These are phyloP conservation scores for Melanotaenia parkinsoni DNA, from an alignment of 2,797 vertebrate species.

Conservation along the genomic window DNA sequence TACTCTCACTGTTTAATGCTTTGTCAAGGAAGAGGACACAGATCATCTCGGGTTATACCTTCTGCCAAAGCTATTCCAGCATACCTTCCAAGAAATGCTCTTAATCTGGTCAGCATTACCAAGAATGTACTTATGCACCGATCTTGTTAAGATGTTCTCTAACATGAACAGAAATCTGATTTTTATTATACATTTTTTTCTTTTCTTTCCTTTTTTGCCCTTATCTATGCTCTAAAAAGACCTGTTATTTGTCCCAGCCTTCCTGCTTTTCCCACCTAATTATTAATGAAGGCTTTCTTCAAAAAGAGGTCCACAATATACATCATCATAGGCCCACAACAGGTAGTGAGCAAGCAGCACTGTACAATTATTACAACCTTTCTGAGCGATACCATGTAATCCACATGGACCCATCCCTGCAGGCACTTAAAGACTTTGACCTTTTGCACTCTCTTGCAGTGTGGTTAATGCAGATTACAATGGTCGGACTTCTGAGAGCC, in stretches of 20 bases:
- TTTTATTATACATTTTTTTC: background rate
- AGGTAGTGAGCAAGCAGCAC: slow-evolving; percentile 53
- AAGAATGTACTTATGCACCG: slow-evolving; percentile 39
- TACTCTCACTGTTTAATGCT: slow-evolving; percentile 60
- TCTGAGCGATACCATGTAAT: slow-evolving; percentile 74
- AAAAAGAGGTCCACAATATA: slow-evolving; percentile 36
- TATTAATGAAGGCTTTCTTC: slow-evolving; percentile 23
- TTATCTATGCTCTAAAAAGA: background rate
- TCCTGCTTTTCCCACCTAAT: slow-evolving; percentile 11
- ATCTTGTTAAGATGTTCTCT: slow-evolving; percentile 23
- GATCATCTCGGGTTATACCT: slow-evolving; percentile 61
- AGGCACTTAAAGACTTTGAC: slow-evolving; percentile 87
- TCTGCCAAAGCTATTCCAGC: slow-evolving; percentile 56
- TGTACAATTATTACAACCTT: slow-evolving; percentile 72
- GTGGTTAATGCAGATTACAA: slow-evolving; percentile 87
- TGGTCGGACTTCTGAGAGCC: slow-evolving; percentile 76
- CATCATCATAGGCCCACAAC: slow-evolving; percentile 60
- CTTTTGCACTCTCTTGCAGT: slow-evolving; percentile 80
- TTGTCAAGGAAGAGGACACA: slow-evolving; percentile 42
- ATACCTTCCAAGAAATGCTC: slow-evolving; percentile 68
- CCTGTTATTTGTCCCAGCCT: slow-evolving; percentile 2
- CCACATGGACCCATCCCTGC: slow-evolving; percentile 78
- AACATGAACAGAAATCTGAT: background rate
- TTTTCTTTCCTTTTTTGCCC: background rate
- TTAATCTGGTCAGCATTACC: slow-evolving; percentile 67